Base-by-base conservation (phyloP, 2,113 vertebrate species). In the Coptodon rendalli region DNA sequence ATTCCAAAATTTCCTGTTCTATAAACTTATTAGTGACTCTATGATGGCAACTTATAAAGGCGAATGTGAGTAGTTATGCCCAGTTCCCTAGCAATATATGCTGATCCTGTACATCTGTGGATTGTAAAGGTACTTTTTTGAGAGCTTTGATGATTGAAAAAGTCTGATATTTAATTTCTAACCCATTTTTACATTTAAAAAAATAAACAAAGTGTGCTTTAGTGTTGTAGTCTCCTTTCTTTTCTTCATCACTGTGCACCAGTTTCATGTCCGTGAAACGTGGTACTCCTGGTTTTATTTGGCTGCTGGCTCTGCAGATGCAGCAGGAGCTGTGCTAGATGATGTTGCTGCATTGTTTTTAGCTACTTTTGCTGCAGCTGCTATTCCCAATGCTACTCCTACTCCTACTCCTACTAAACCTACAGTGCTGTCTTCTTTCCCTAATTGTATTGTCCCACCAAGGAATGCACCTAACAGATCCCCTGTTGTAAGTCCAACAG, bases 251-350 rank as follows among this genome's bases (percentile, higher is more conserved):
- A 53, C 24, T 0, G 29, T 34, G 5, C 16, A n/a, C 6, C 1
- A 19, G 3, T 31, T 34, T 63, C 7, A 50, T 34, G 5, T 34
- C 19, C 0, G 0, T 6, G 0, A 66, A 73, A 45, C 0, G 2
- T 48, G 68, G 5, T 76, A 0, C 9, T 29, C 40, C 40, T 76
- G 4, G 9, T 29, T 7, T 29, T 7, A 48, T 29, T 29, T 22
- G 11, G 40, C 2, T 82, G 9, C 4, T 36, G 13, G 16, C 16
- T 61, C 2, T 45, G 27, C 27, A 66, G 81, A 9, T 31, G 2
- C 38, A 45, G 4, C 80, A 1, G 36, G 8, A 19, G 5, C 54
- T 81, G 27, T 29, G 9, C 4, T 57, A 17, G 27, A 40, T 3
- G 0, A 13, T 61, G 7, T 45, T 48, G 17, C 0, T 66, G 43